A percentile compares a stretch with the other conserved stretches of the same genome.
Conservation (phyloP, 2,797 vertebrate genomes). For the Peromyscus eremicus region DNA sequence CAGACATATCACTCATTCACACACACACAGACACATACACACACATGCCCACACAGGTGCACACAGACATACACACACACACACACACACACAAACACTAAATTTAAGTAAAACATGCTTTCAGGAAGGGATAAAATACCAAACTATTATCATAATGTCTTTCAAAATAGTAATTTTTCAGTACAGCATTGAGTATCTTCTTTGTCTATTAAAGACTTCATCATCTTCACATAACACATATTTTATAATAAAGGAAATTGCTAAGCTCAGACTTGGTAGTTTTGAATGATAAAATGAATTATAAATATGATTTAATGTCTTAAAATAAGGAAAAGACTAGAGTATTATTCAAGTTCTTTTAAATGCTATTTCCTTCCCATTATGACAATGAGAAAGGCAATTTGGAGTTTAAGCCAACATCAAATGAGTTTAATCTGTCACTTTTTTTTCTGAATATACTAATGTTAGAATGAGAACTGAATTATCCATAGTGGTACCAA, state of each 20-base stretch:
- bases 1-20: neutral
- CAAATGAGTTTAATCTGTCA: neutral
- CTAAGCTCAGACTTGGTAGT: slow-evolving; percentile 30
- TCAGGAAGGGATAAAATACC: neutral
- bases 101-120: neutral
- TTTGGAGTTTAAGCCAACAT: slow-evolving; percentile 28
- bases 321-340: slow-evolving; percentile 25
- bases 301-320: slow-evolving; percentile 10
- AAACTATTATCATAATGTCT: neutral
- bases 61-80: too few species aligned
- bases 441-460: neutral
- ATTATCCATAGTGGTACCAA: neutral
- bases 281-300: slow-evolving; percentile 31
- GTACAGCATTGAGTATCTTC: neutral
- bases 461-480: neutral
- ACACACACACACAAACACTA: neutral
- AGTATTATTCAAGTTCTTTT: slow-evolving; percentile 16
- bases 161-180: slow-evolving; percentile 41
- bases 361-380: neutral
- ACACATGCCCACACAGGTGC: too few species aligned
- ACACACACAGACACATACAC: neutral
- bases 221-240: neutral
- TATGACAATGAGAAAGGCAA: neutral
- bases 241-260: slow-evolving; percentile 40
- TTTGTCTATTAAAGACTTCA: slow-evolving; percentile 25